Base-by-base conservation (phyloP, 2,113 vertebrate genomes). In the Notechis scutatus region DNA sequence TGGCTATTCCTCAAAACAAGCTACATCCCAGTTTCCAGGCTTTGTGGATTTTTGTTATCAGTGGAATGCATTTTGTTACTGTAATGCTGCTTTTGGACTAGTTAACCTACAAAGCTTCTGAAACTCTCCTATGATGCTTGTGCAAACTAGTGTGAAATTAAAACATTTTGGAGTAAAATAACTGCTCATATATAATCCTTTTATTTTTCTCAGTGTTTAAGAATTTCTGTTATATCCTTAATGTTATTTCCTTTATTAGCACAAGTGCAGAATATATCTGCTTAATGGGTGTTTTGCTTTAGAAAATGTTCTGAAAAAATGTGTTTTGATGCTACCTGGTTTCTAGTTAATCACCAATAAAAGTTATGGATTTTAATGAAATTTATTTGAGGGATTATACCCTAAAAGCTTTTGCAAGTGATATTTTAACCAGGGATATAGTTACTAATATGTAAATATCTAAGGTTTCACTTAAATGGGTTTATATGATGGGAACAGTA, bases 31-130 rank as follows among this genome's bases (percentile, higher is more conserved):
- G 20, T 93, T 92, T 59, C 50, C 81, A 89, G 90, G 64, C 87
- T 91, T 20, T 59, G 86, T 90, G 88, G 55, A 45, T 92, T 34
- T 89, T 90, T 61, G 56, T 88, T 86, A 87, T 88, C 90, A 91
- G 29, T 57, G 59, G 90, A 88, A 20, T 92, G 45, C 55, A 93
- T 93, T 86, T 93, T 93, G 88, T 90, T 90, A 61, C 91, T 64
- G 39, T 50, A 88, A 15, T 85, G 23, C 55, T 93, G 42, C 47
- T 92, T 90, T 54, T 6, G 47, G 34, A 89, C 11, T 54, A 55
- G 91, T 12, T 86, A 45, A 85, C 21, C 90, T 88, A 91, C 54
- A 89, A 59, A 56, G 56, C 50, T 24, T 55, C 24, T 92, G 47
- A 94, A 64, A 11, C 47, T 87, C 24, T 18, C 24, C 39, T 56